Evolutionary conservation across 1,140 invertebrate genomes (phyloP).

Genomic region (Mizuhopecten yessoensis): DNA sequence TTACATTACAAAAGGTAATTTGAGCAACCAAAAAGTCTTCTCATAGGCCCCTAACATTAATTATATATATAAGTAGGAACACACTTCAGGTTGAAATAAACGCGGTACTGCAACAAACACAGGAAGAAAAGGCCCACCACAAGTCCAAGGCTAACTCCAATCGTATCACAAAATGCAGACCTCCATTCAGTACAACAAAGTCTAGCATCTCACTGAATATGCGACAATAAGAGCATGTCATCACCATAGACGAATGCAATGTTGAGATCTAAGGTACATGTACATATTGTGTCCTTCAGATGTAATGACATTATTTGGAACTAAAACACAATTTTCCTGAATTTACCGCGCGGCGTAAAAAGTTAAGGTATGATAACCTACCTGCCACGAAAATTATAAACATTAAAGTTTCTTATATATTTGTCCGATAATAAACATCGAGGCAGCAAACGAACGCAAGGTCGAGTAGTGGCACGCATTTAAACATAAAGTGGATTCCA

Average conservation of each 20-base stretch:
- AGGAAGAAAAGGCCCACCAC: too few relatives aligned
- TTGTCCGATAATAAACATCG: neutral
- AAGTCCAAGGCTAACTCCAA: too few relatives aligned
- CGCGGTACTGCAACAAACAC: too few relatives aligned
- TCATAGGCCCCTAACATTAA: too few relatives aligned
- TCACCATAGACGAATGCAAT: neutral
- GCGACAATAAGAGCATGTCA: neutral
- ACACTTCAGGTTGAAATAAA: too few relatives aligned
- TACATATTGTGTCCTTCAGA: too few relatives aligned
- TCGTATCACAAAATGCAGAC: too few relatives aligned
- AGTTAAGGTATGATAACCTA: neutral
- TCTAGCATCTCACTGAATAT: neutral
- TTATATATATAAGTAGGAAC: too few relatives aligned
- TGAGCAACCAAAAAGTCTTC: too few relatives aligned
- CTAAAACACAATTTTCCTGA: neutral
- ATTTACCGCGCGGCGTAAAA: neutral
- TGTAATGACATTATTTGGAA: too few relatives aligned
- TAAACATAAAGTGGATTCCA: neutral
- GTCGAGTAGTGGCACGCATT: constrained; percentile 2
- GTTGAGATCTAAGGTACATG: neutral
- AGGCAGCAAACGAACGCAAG: neutral
- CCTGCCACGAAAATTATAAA: neutral
- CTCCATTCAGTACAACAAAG: neutral
- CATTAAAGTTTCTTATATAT: neutral
- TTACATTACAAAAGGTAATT: too few relatives aligned